Conservation (phyloP, 2,797 vertebrate species). For the Micropoecilia bifurca region DNA sequence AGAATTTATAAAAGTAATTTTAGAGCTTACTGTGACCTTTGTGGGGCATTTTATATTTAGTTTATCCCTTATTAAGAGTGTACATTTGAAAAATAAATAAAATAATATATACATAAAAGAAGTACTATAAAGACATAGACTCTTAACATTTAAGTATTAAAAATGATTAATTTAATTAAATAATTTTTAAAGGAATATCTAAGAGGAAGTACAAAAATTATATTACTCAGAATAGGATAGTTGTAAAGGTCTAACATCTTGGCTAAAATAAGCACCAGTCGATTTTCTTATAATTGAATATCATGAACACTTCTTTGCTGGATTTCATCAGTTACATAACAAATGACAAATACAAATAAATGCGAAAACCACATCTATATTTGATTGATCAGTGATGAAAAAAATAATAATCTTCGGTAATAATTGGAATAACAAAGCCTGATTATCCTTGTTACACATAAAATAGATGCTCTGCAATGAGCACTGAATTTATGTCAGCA, state of each 20-base stretch:
- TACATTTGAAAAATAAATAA: not conserved
- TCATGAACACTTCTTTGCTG: not conserved
- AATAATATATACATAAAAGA: not conserved
- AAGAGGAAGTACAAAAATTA: not conserved
- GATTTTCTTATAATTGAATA: not conserved
- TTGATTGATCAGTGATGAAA: constrained; percentile 19
- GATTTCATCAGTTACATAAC: constrained; percentile 6
- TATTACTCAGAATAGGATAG: not conserved
- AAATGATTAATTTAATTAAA: not conserved
- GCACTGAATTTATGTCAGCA: constrained; percentile 32
- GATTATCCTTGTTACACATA: constrained; percentile 27
- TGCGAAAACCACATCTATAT: constrained; percentile 15
- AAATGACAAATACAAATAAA: not conserved
- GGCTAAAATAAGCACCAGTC: not conserved
- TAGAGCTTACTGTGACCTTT: not conserved
- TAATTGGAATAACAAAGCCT: constrained; percentile 32
- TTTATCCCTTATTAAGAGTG: not conserved
- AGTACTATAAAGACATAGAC: not conserved
- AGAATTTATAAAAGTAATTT: not conserved
- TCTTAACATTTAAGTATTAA: no score
- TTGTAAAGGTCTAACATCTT: not conserved
- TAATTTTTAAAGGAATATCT: not conserved
- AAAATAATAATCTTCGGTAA: constrained; percentile 29
- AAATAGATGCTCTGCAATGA: constrained; percentile 44
- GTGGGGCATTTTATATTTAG: not conserved